Percentiles rank a stretch among this genome's conserved stretches.
Evolutionary conservation across 2,113 vertebrate genomes (phyloP).

Genomic region (Osmerus mordax): DNA sequence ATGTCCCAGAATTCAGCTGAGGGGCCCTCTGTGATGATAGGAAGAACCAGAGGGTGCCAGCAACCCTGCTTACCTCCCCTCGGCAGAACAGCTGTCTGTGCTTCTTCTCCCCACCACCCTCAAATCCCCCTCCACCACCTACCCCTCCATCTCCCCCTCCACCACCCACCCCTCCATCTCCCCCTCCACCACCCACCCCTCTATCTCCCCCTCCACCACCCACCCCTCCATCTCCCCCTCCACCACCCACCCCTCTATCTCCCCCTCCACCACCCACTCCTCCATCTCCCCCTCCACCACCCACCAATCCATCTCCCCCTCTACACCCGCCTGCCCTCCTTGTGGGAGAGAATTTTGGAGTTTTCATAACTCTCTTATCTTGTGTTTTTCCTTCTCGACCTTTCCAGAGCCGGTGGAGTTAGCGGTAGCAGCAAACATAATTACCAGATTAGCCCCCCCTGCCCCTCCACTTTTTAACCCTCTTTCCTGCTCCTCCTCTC

Average conservation of each 20-base stretch:
- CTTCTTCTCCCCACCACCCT: slow-evolving; percentile 6
- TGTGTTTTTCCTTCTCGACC: slow-evolving; percentile 37
- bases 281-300: background rate
- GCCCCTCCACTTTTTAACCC: slow-evolving; percentile 6
- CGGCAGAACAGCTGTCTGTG: slow-evolving; percentile 20
- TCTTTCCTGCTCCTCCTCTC: background rate
- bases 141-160: background rate
- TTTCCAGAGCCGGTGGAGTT: slow-evolving; percentile 37
- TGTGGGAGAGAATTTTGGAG: slow-evolving; percentile 11
- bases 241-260: no score
- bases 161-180: background rate
- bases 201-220: no score
- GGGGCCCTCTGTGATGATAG: slow-evolving; percentile 9
- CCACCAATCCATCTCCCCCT: slow-evolving; percentile 8
- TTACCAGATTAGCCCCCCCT: slow-evolving; percentile 51
- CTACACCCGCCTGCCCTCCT: background rate
- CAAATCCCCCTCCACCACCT: background rate
- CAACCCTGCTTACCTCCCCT: background rate
- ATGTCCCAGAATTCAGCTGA: slow-evolving; percentile 22
- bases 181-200: no score
- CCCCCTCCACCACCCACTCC: no score
- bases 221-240: no score
- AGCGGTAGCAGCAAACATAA: slow-evolving; percentile 31
- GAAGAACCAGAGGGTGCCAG: slow-evolving; percentile 10
- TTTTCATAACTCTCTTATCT: slow-evolving; percentile 56